Conservation (phyloP, 1,140 invertebrate genomes). For the Pseudomyrmex pallidus region DNA sequence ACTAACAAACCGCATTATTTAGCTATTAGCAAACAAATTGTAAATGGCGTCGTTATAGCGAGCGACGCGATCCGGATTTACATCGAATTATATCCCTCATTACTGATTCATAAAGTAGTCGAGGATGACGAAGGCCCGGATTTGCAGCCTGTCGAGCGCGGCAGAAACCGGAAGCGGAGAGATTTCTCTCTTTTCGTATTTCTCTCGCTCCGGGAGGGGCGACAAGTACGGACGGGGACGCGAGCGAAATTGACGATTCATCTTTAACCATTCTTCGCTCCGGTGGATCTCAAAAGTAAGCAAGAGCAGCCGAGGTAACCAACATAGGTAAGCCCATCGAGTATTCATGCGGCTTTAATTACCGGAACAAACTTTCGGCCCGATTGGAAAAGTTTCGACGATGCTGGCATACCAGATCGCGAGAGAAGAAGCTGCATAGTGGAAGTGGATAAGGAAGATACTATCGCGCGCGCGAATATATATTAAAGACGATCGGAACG, state of each 20-base stretch:
- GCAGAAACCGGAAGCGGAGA: constrained; percentile 31
- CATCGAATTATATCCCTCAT: constrained; percentile 54
- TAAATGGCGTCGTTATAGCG: constrained; percentile 46
- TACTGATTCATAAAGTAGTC: constrained; percentile 56
- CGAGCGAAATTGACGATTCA: constrained; percentile 40
- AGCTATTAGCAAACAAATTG: constrained; percentile 44
- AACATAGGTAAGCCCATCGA: constrained; percentile 81
- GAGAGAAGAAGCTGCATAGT: constrained; percentile 33
- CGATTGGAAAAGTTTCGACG: constrained; percentile 84
- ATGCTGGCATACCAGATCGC: constrained; percentile 82
- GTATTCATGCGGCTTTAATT: constrained; percentile 85
- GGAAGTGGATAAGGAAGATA: constrained; percentile 40
- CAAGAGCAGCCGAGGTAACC: constrained; percentile 59
- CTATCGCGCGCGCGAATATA: constrained; percentile 1
- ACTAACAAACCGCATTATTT: constrained; percentile 41
- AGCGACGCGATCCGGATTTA: constrained; percentile 37
- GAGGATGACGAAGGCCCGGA: constrained; percentile 44
- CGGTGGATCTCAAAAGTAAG: constrained; percentile 50
- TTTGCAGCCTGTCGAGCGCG: constrained; percentile 38
- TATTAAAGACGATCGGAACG: constrained; percentile 53
- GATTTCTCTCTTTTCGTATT: background rate
- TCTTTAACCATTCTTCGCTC: constrained; percentile 57
- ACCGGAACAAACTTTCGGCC: constrained; percentile 84
- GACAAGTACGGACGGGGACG: constrained; percentile 14
- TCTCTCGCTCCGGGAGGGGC: background rate